These are phyloP conservation scores for Nasonia longicornis DNA, from an alignment of 1,140 invertebrate species.

Conservation along the genomic window DNA sequence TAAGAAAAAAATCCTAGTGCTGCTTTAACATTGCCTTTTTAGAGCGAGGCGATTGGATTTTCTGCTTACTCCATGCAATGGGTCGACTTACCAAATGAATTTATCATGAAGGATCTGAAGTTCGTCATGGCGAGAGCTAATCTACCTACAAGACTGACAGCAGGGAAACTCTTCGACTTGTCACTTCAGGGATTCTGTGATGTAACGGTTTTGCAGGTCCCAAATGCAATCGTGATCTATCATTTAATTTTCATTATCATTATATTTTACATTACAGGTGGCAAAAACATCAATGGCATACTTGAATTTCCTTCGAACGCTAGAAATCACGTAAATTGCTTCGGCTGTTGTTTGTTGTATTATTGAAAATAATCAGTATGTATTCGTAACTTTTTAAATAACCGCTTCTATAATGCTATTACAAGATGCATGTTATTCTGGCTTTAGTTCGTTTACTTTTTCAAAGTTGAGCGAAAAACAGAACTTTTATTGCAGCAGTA, in stretches of 20 bases:
- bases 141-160: constrained; percentile 51
- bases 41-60: constrained; percentile 55
- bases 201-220: constrained; percentile 43
- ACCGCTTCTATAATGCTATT: not conserved
- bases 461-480: not conserved
- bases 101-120: constrained; percentile 47
- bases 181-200: constrained; percentile 57
- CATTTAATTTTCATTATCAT: not conserved
- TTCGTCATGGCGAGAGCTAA: constrained; percentile 54
- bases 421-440: not conserved
- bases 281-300: constrained; percentile 60
- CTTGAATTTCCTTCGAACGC: constrained; percentile 57
- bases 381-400: constrained; percentile 9
- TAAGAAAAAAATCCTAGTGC: not conserved
- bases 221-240: not conserved
- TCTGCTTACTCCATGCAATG: constrained; percentile 52
- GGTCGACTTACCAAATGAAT: constrained; percentile 53
- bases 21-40: not conserved
- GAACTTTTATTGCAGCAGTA: not conserved
- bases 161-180: constrained; percentile 56
- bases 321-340: constrained; percentile 44
- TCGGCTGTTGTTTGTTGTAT: not conserved
- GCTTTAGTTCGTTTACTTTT: not conserved
- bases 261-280: constrained; percentile 48
- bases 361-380: constrained; percentile 1